Evolutionary conservation across 2,888 invertebrate species (phyloP).

Genomic region (Ceratothoa steindachneri): DNA sequence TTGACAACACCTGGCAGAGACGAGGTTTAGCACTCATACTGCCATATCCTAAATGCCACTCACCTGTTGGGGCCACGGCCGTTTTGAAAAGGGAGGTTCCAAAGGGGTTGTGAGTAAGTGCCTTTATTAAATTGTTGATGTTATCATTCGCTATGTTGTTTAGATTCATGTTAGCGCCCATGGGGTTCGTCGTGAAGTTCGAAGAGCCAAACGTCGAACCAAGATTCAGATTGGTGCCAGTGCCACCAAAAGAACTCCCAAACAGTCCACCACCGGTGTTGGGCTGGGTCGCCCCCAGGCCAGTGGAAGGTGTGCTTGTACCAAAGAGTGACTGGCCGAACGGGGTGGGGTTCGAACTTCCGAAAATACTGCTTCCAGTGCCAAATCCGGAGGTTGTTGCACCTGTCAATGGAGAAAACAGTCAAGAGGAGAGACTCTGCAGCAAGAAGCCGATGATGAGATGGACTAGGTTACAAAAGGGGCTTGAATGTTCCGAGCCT

Average conservation of each 20-base stretch:
- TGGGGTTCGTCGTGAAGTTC: conserved; percentile 4
- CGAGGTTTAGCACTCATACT: too few relatives aligned
- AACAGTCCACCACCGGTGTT: conserved; percentile 28
- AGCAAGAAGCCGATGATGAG: too few relatives aligned
- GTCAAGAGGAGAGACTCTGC: too few relatives aligned
- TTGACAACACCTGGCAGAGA: too few relatives aligned
- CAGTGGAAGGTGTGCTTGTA: conserved; percentile 5
- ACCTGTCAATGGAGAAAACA: too few relatives aligned
- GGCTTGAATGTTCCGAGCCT: too few relatives aligned
- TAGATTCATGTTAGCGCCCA: conserved; percentile 48
- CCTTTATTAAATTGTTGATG: conserved; percentile 50
- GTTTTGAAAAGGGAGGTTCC: conserved; percentile 60
- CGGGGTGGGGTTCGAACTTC: conserved; percentile 27
- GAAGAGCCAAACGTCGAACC: conserved; percentile 16
- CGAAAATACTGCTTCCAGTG: conserved; percentile 45
- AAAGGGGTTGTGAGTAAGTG: conserved; percentile 72
- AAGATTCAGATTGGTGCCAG: conserved; percentile 50
- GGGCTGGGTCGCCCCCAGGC: conserved; percentile 15
- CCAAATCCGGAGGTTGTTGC: conserved; percentile 39
- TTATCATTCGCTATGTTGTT: conserved; percentile 58
- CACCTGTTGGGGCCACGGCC: conserved; percentile 14
- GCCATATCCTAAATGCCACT: too few relatives aligned
- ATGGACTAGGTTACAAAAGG: too few relatives aligned
- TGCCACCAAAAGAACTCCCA: conserved; percentile 50
- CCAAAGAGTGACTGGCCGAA: conserved; percentile 24